Conservation (phyloP, 2,888 invertebrate species). For the Theretra japonica region DNA sequence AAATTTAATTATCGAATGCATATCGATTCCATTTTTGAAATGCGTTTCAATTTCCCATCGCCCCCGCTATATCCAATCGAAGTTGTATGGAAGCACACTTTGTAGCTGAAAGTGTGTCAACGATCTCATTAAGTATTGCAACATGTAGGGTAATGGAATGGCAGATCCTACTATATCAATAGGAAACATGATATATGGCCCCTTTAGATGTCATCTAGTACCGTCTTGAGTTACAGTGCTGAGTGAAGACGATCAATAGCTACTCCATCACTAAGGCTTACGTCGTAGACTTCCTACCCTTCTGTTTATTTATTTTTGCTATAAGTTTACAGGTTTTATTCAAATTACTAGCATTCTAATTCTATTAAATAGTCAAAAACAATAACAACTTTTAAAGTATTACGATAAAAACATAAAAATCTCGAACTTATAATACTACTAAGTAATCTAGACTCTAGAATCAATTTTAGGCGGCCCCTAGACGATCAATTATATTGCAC, state of each 20-base stretch:
- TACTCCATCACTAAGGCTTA: conserved; percentile 50
- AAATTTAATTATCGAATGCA: conserved; percentile 10
- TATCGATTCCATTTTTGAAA: conserved; percentile 17
- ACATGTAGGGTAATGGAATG: conserved; percentile 40
- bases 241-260: conserved; percentile 44
- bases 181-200: conserved; percentile 50
- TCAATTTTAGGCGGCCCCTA: no score
- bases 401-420: no score
- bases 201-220: conserved; percentile 48
- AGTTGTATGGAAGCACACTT: conserved; percentile 16
- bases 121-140: conserved; percentile 24
- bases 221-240: conserved; percentile 39
- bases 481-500: no score
- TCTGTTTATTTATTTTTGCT: background rate
- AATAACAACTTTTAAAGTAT: no score
- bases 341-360: no score
- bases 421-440: no score
- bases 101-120: conserved; percentile 25
- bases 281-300: conserved; percentile 2
- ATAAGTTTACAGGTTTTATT: no score
- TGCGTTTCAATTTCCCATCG: conserved; percentile 11
- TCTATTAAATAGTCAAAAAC: no score
- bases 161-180: conserved; percentile 45
- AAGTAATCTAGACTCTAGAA: no score
- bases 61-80: background rate